These are phyloP conservation scores for Jordanella pulchra DNA, from an alignment of 2,797 vertebrate species.

Conservation along the genomic window DNA sequence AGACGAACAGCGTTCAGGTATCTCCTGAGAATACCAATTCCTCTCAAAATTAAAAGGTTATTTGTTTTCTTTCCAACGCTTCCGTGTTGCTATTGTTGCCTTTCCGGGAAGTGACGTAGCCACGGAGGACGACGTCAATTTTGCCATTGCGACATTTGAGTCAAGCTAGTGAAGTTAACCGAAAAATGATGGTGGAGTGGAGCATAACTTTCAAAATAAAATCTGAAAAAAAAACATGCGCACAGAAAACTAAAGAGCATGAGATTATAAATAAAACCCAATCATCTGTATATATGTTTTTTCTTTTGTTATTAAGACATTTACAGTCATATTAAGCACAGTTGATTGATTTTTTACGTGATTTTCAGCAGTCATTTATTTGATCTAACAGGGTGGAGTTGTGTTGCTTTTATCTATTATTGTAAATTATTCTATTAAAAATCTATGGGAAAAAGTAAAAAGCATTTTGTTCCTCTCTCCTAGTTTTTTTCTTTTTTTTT, in stretches of 20 bases:
- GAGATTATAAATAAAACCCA: not conserved
- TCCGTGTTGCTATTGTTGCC: constrained; percentile 67
- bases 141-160: constrained; percentile 6
- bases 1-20: not conserved
- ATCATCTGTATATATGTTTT: not conserved
- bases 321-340: not conserved
- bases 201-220: constrained; percentile 3
- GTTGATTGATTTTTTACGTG: not conserved
- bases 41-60: constrained; percentile 37
- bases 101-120: constrained; percentile 67
- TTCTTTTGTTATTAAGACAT: too few species aligned
- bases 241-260: not conserved
- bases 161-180: not conserved
- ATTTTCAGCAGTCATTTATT: too few species aligned
- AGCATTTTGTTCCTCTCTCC: too few species aligned
- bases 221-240: not conserved
- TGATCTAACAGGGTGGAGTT: too few species aligned
- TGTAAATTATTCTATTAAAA: too few species aligned
- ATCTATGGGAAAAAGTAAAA: too few species aligned
- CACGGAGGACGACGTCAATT: not conserved
- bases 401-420: too few species aligned
- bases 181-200: not conserved
- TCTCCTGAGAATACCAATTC: constrained; percentile 30
- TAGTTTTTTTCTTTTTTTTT: too few species aligned
- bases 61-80: constrained; percentile 71